These are phyloP conservation scores for Canis aureus DNA, from an alignment of 2,113 vertebrate species.

Conservation along the genomic window DNA sequence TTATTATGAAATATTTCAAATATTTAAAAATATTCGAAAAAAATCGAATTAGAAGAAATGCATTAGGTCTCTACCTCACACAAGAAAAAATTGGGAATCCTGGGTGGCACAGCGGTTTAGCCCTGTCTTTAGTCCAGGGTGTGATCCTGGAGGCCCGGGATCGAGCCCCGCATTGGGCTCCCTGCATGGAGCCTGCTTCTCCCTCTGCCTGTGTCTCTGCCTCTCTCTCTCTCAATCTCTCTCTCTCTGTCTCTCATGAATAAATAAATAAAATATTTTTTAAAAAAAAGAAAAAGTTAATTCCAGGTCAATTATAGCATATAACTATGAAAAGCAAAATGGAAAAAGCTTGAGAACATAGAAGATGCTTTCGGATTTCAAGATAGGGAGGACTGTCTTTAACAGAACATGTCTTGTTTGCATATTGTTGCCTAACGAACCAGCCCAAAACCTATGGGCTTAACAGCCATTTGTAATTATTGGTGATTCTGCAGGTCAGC, in stretches of 20 bases:
- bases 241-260: too few relatives aligned
- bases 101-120: too few relatives aligned
- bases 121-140: too few relatives aligned
- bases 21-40: not conserved
- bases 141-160: too few relatives aligned
- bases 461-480: not conserved
- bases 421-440: not conserved
- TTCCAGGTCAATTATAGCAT: not conserved
- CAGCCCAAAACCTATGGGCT: not conserved
- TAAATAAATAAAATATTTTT: too few relatives aligned
- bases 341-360: not conserved
- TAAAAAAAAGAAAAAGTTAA: not conserved
- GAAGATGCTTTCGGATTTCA: not conserved
- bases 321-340: not conserved
- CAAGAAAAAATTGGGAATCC: not conserved
- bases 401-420: not conserved
- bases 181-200: too few relatives aligned
- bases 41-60: not conserved
- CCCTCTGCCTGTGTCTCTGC: too few relatives aligned
- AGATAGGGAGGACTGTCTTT: not conserved
- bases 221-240: too few relatives aligned
- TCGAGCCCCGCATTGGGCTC: too few relatives aligned
- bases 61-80: not conserved
- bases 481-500: not conserved
- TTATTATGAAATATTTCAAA: slow-evolving; percentile 4